Evolutionary conservation across 2,797 vertebrate genomes (phyloP), one percentile per base, ranked within the genome.

Genomic region (Hylomyscus alleni): DNA sequence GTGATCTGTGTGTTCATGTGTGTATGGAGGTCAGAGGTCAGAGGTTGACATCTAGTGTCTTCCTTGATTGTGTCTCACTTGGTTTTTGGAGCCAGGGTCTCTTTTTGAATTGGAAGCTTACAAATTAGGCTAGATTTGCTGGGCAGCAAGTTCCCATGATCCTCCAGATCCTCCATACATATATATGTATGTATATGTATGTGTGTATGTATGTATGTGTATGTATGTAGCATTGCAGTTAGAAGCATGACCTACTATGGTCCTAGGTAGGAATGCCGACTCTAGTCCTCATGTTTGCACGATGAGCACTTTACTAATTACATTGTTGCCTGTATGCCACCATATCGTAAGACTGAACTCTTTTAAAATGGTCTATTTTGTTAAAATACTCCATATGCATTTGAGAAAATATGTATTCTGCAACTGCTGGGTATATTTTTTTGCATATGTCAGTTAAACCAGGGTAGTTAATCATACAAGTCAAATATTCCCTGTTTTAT

Each of bases 291-390:
- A 17, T 17, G 4, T 69, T 52, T 10, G 12, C 20, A 0, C 6
- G 34, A 34, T n/a, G 34, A 26, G 13, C 31, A 44, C 65, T 37
- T 52, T 37, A 72, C 34, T 72, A 47, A 54, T 37, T 85, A 13
- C 13, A 3, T 17, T 86, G 1, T 85, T 50, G 0, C 29, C 12
- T 65, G 4, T 65, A 31, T 13, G 29, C 29, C 31, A 31, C 29
- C 62, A 31, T 12, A 29, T 65, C 12, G 0, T 65, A 31, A 65
- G 29, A 65, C 13, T 65, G 62, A 65, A 65, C 62, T 31, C 22
- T 4, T 93, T 83, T 58, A 56, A 78, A 94, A 78, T 83, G 17
- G 12, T 73, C 17, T 93, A 37, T 75, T 89, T 91, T 84, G 62
- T 24, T 73, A 95, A 94, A 93, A 80, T 17, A 6, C 44, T 93